Evolutionary conservation across 2,113 vertebrate genomes (phyloP).

Genomic region (Sigmodon hispidus): DNA sequence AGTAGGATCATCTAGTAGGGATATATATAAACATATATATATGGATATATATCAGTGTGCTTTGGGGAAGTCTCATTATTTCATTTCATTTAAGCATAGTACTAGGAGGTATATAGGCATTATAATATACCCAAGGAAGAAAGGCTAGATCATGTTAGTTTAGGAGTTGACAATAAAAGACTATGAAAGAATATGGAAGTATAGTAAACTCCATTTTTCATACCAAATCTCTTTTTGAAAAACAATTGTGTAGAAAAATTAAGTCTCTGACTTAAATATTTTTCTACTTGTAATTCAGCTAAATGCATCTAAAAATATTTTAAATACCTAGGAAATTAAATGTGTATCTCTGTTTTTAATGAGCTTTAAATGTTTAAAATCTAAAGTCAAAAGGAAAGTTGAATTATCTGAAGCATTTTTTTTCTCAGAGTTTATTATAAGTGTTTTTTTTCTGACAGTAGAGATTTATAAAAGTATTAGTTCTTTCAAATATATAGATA

Average conservation of each 20-base stretch:
- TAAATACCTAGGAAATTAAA: neutral
- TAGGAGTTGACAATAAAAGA: neutral
- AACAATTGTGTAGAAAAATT: neutral
- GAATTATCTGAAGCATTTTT: neutral
- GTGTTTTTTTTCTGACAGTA: neutral
- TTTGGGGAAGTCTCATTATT: neutral
- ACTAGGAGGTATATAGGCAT: neutral
- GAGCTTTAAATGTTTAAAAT: neutral
- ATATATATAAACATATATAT: neutral
- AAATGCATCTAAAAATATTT: conserved; percentile 13
- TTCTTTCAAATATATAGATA: neutral
- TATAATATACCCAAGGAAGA: neutral
- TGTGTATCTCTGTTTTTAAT: neutral
- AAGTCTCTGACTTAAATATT: neutral
- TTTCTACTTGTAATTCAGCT: neutral
- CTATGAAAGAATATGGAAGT: neutral
- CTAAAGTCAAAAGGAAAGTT: neutral
- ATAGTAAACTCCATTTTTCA: neutral
- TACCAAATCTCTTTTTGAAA: neutral
- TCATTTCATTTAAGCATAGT: neutral
- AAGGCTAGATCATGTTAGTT: neutral
- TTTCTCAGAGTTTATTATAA: neutral
- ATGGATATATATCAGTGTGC: neutral
- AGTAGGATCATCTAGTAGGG: neutral
- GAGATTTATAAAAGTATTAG: neutral